Conservation (phyloP, 1,140 invertebrate genomes). For the Pollicipes pollicipes region DNA sequence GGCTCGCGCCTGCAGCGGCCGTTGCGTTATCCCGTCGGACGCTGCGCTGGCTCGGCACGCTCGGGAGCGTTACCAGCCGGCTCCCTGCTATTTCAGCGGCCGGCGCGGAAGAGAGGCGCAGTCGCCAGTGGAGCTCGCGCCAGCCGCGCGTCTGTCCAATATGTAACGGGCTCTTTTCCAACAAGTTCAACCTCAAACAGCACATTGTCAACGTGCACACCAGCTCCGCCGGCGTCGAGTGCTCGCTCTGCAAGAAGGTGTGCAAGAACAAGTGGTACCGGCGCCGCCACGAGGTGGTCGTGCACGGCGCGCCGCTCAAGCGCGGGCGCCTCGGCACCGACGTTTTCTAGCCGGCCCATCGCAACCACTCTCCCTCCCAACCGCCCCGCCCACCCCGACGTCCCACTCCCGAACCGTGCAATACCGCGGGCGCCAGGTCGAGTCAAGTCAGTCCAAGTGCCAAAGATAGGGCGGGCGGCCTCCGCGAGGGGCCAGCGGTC, state of each 20-base stretch:
- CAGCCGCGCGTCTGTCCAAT: conserved; percentile 49
- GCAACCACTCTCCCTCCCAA: not conserved
- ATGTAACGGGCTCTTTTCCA: conserved; percentile 35
- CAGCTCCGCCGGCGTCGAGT: conserved; percentile 20
- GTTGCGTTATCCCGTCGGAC: no score
- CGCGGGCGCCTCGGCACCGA: not conserved
- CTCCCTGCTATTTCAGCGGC: not conserved
- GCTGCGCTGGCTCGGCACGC: no score
- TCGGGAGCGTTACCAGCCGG: not conserved
- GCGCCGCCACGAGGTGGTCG: conserved; percentile 22
- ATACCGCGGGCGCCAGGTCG: not conserved
- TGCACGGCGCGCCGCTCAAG: conserved; percentile 22
- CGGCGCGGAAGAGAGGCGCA: not conserved
- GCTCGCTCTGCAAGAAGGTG: conserved; percentile 20
- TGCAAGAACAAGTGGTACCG: conserved; percentile 24
- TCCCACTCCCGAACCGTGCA: not conserved
- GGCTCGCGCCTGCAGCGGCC: no score
- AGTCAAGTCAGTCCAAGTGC: not conserved
- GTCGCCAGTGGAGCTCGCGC: conserved; percentile 33
- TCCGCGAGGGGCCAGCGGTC: no score
- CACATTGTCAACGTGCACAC: conserved; percentile 24
- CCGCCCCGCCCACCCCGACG: no score
- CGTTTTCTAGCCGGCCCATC: not conserved
- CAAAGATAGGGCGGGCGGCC: not conserved
- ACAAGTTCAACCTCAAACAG: conserved; percentile 22